These are phyloP conservation scores for Oophaga sylvatica DNA, from an alignment of 2,797 vertebrate genomes.

Conservation along the genomic window DNA sequence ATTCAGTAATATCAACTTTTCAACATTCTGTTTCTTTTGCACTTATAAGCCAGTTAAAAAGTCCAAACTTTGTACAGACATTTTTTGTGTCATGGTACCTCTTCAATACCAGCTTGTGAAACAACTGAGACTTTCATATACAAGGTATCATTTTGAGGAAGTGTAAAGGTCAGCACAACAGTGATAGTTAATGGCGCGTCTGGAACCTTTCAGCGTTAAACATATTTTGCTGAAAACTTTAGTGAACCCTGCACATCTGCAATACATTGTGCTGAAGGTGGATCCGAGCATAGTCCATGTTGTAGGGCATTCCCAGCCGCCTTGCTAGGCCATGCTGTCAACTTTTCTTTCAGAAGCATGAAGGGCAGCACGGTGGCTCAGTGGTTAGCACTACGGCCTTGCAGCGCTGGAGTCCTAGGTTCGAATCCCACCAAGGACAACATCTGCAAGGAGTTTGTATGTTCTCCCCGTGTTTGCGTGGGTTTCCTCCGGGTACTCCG, in stretches of 20 bases:
- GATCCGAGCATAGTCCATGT: background rate
- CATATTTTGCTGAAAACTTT: background rate
- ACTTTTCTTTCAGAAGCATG: background rate
- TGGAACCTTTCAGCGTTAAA: background rate
- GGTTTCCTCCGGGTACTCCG: too few relatives aligned
- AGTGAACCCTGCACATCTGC: slow-evolving; percentile 1
- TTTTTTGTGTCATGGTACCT: too few relatives aligned
- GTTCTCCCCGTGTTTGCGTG: too few relatives aligned
- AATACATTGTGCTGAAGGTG: background rate
- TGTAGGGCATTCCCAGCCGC: background rate
- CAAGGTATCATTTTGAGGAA: background rate
- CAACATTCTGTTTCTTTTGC: too few relatives aligned
- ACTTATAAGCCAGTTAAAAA: background rate
- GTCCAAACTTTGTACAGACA: background rate
- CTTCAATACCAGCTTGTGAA: background rate
- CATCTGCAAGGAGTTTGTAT: too few relatives aligned
- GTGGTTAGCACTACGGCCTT: too few relatives aligned
- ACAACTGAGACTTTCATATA: background rate
- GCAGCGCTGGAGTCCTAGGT: too few relatives aligned
- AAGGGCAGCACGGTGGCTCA: too few relatives aligned
- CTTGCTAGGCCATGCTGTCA: background rate
- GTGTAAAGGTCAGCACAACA: background rate
- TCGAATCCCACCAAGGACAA: too few relatives aligned
- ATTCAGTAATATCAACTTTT: too few relatives aligned
- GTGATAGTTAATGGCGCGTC: background rate